These are phyloP conservation scores for Bimastos eiseni DNA, from an alignment of 2,888 invertebrate species.

Conservation along the genomic window DNA sequence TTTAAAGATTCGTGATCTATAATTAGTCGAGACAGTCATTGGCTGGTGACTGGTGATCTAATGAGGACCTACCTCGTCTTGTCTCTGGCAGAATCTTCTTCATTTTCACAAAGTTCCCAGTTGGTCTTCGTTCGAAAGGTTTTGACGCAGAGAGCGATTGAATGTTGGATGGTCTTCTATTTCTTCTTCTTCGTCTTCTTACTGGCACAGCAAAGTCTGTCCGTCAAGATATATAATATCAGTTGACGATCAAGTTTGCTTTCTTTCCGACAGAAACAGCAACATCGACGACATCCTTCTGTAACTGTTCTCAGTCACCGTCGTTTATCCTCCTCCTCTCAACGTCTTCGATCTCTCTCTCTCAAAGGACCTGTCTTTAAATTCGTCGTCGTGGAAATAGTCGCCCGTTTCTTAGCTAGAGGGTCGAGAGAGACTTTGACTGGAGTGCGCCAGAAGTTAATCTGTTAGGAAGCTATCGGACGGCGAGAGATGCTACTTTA, in stretches of 20 bases:
- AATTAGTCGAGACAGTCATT: too few species aligned
- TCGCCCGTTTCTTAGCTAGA: not conserved
- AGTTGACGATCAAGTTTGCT: not conserved
- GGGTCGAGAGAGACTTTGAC: not conserved
- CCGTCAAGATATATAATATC: too few species aligned
- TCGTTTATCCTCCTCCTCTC: not conserved
- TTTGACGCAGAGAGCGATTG: not conserved
- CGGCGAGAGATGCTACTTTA: constrained; percentile 14
- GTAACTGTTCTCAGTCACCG: too few species aligned
- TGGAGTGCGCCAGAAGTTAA: constrained; percentile 20
- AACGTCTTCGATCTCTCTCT: not conserved
- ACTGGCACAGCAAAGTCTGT: too few species aligned
- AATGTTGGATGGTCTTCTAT: not conserved
- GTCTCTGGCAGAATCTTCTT: constrained; percentile 14
- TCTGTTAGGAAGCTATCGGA: constrained; percentile 4
- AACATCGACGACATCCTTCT: not conserved
- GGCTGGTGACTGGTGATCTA: not conserved
- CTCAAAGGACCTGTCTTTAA: not conserved
- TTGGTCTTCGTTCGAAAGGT: not conserved
- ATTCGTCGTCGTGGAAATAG: too few species aligned
- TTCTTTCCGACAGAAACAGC: not conserved
- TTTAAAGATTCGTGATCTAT: too few species aligned
- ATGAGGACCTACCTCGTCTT: not conserved
- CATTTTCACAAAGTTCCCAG: not conserved
- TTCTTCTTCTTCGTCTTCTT: too few species aligned